Evolutionary conservation across 2,888 invertebrate species (phyloP).

Genomic region (Incurvaria masculella): DNA sequence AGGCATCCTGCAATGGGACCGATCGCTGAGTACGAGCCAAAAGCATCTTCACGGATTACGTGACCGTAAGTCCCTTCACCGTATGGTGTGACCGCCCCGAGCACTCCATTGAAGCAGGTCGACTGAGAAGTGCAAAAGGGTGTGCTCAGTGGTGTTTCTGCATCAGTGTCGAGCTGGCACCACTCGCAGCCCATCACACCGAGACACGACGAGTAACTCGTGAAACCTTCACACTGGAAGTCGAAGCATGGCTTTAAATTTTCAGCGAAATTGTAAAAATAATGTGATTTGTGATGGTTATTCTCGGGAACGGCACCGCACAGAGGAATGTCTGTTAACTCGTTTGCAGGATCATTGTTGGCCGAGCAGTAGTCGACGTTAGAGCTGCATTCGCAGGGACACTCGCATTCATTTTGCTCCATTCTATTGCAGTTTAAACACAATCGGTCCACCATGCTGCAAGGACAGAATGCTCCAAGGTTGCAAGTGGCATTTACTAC

Average conservation of each 20-base stretch:
- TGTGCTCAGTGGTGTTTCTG: slow-evolving; percentile 60
- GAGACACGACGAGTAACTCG: slow-evolving; percentile 62
- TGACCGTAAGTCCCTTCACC: slow-evolving; percentile 64
- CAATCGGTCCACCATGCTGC: slow-evolving; percentile 82
- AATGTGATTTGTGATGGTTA: slow-evolving; percentile 48
- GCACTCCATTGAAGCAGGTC: slow-evolving; percentile 82
- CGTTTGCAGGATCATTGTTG: not conserved
- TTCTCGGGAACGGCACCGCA: slow-evolving; percentile 48
- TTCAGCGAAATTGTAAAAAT: slow-evolving; percentile 49
- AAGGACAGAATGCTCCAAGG: slow-evolving; percentile 85
- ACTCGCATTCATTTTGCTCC: slow-evolving; percentile 94
- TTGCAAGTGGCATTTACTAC: slow-evolving; percentile 86
- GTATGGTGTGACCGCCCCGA: slow-evolving; percentile 80
- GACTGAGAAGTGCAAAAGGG: slow-evolving; percentile 81
- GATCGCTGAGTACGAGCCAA: slow-evolving; percentile 66
- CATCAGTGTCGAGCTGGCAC: slow-evolving; percentile 81
- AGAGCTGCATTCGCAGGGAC: slow-evolving; percentile 86
- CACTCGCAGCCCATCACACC: slow-evolving; percentile 87
- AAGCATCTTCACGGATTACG: slow-evolving; percentile 42
- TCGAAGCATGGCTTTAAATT: slow-evolving; percentile 63
- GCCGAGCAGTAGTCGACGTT: slow-evolving; percentile 24
- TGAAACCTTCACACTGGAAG: slow-evolving; percentile 65
- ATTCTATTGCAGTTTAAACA: slow-evolving; percentile 91
- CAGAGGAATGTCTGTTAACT: slow-evolving; percentile 28
- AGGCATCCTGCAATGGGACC: slow-evolving; percentile 87